Percentiles rank a stretch among this genome's conserved stretches.
Conservation (phyloP, 2,113 vertebrate genomes). For the Heptranchias perlo region DNA sequence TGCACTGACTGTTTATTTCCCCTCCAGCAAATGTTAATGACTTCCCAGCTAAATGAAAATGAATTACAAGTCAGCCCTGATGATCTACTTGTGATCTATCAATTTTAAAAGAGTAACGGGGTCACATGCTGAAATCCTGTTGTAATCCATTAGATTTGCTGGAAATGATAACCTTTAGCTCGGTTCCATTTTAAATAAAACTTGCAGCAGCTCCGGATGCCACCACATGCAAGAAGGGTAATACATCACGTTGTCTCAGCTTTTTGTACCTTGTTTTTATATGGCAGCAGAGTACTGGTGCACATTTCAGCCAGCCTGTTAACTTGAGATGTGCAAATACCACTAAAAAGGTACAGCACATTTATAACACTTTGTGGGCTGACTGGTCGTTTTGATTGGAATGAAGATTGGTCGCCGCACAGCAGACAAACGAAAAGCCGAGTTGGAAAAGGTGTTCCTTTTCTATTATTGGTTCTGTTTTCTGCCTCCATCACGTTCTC, state of each 20-base stretch:
- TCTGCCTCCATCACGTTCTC: not conserved
- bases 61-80: constrained; percentile 57
- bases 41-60: constrained; percentile 62
- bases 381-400: not conserved
- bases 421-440: not conserved
- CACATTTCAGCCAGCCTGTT: constrained; percentile 4
- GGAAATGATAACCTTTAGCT: constrained; percentile 58
- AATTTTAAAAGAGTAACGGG: constrained; percentile 56
- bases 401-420: not conserved
- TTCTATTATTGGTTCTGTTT: not conserved
- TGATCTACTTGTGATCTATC: constrained; percentile 60
- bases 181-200: constrained; percentile 53
- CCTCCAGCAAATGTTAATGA: constrained; percentile 53
- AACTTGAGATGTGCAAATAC: not conserved
- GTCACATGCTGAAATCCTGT: constrained; percentile 60
- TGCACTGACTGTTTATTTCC: constrained; percentile 47
- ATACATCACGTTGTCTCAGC: constrained; percentile 55
- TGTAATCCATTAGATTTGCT: constrained; percentile 58
- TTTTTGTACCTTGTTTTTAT: constrained; percentile 39
- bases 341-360: not conserved
- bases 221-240: constrained; percentile 50
- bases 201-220: constrained; percentile 52
- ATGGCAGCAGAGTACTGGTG: constrained; percentile 19
- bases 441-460: not conserved
- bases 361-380: not conserved